Base-by-base conservation (phyloP, 2,113 vertebrate genomes). In the Boulengeromyrus knoepffleri region DNA sequence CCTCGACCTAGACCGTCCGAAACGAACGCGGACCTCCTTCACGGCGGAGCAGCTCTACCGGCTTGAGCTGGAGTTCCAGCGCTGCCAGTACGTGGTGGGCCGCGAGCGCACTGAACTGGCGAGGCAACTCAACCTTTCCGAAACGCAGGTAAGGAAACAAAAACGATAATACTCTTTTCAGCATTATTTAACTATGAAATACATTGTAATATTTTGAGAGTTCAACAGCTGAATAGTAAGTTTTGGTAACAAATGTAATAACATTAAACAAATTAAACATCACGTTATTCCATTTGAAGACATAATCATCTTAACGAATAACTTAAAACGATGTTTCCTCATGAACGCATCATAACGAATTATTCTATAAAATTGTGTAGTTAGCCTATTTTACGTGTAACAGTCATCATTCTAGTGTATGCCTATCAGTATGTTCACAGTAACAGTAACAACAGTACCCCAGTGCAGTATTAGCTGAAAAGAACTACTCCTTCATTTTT, bases 1-100 rank as follows among this genome's bases (percentile, higher is more conserved):
- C 2, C 94, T 99, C 89, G 98, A 99, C 91, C 94, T 99, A 93
- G 98, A 99, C 96, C 95, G 98, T 74, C 98, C 98, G 90, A 99
- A 99, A 93, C 94, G 98, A 88, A 99, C 98, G 0, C 96, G 98
- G 46, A 99, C 98, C 0, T 99, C 98, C 74, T 99, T 99, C 96
- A 99, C 98, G 0, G 98, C 98, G 0, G 98, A 99, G 94, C 98
- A 99, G 96, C 96, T 99, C 42, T 99, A 99, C 92, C 96, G 97
- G 58, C 96, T 99, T 90, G 98, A 99, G 95, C 96, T 99, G 91
- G 98, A 99, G 92, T 99, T 99, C 94, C 98, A 98, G 95, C 97
- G 97, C 89, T 99, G 98, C 92, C 98, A 99, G 96, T 99, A 99
- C 1, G 97, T 99, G 52, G 98, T 99, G 91, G 98, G 98, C 50